These are phyloP conservation scores for Sparus aurata DNA, from an alignment of 2,797 vertebrate genomes.

Conservation along the genomic window DNA sequence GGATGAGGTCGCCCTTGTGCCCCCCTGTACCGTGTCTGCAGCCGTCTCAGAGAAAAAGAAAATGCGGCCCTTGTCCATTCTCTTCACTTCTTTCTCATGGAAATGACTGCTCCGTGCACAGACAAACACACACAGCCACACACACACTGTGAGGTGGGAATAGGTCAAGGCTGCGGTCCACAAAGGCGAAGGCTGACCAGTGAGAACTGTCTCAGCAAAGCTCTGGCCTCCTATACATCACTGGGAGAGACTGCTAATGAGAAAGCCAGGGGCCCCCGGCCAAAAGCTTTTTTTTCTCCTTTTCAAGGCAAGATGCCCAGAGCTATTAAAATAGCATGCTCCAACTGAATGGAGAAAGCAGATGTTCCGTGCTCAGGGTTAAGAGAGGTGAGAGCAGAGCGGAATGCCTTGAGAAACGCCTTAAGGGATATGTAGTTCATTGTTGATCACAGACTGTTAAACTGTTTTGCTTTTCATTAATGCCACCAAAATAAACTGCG, in stretches of 20 bases:
- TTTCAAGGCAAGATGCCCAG: slow-evolving; percentile 83
- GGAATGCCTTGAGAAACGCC: slow-evolving; percentile 70
- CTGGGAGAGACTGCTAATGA: slow-evolving; percentile 78
- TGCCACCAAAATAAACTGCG: slow-evolving; percentile 38
- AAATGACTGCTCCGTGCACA: slow-evolving; percentile 69
- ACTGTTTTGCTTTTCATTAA: slow-evolving; percentile 41
- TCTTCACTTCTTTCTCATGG: slow-evolving; percentile 81
- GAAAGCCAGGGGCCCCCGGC: slow-evolving; percentile 73
- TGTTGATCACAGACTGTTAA: slow-evolving; percentile 52
- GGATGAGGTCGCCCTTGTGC: slow-evolving; percentile 72
- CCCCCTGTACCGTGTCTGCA: slow-evolving; percentile 60
- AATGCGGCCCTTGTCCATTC: slow-evolving; percentile 76
- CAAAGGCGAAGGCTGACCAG: slow-evolving; percentile 80
- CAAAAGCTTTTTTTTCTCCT: slow-evolving; percentile 52
- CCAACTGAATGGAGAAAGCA: slow-evolving; percentile 81
- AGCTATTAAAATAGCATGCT: slow-evolving; percentile 79
- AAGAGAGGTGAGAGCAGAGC: slow-evolving; percentile 79
- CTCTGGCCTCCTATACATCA: slow-evolving; percentile 63
- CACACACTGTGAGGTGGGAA: slow-evolving; percentile 72
- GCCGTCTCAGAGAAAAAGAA: slow-evolving; percentile 64
- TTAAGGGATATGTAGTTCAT: slow-evolving; percentile 68
- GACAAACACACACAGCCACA: slow-evolving; percentile 48
- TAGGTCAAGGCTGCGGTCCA: slow-evolving; percentile 78
- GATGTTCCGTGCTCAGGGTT: slow-evolving; percentile 81
- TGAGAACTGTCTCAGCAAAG: slow-evolving; percentile 70